These are phyloP conservation scores for Melinopterus prodromus DNA, from an alignment of 2,888 invertebrate genomes.

Conservation along the genomic window DNA sequence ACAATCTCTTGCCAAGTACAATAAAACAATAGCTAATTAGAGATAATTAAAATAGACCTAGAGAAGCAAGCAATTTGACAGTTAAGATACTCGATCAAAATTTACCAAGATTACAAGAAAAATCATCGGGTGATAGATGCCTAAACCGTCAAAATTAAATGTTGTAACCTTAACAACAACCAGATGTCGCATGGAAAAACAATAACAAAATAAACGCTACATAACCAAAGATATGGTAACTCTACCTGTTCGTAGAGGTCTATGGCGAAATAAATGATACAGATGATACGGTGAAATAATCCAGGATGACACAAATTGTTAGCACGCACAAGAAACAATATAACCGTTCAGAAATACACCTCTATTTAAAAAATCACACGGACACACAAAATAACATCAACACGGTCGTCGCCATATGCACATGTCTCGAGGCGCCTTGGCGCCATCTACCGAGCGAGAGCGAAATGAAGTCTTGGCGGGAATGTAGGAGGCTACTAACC, in stretches of 20 bases:
- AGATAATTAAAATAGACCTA: neutral
- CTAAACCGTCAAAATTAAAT: neutral
- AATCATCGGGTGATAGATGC: neutral
- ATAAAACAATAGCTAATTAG: neutral
- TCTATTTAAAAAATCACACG: constrained; percentile 13
- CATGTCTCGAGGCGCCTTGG: constrained; percentile 23
- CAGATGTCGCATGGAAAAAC: constrained; percentile 35
- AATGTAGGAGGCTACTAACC: constrained; percentile 4
- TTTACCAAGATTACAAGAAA: neutral
- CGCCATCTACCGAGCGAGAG: constrained; percentile 31
- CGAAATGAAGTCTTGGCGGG: constrained; percentile 9
- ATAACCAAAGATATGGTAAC: constrained; percentile 47
- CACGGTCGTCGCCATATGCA: constrained; percentile 32
- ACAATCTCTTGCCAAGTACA: neutral
- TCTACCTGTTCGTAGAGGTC: constrained; percentile 38
- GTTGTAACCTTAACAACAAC: neutral
- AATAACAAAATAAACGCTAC: constrained; percentile 45
- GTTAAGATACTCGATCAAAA: neutral
- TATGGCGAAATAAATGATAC: constrained; percentile 26
- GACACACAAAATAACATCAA: constrained; percentile 21
- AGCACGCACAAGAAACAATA: neutral
- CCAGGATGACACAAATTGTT: constrained; percentile 11
- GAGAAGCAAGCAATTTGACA: neutral
- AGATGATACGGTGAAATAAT: constrained; percentile 14
- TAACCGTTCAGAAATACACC: neutral